Evolutionary conservation across 2,888 invertebrate species (phyloP), one percentile per base, ranked within the genome.

Genomic region (Pachymerium ferrugineum): DNA sequence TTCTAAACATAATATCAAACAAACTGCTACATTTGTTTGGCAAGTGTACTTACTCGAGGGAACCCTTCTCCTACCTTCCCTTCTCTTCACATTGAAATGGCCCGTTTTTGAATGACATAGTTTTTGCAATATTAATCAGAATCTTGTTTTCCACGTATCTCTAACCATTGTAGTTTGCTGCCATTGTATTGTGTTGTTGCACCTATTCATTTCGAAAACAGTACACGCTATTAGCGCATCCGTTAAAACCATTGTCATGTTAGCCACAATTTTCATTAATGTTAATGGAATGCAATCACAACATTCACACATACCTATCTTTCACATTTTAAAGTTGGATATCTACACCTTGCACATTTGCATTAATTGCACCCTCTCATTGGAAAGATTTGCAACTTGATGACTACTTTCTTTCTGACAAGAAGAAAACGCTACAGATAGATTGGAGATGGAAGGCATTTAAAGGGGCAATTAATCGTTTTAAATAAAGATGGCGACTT

Each of bases 231-330:
- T 62, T 62, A 62, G 62, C 62, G 62, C 28, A 62, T 62, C 62
- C 62, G 62, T 62, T 62, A 62, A 62, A 62, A 62, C 62, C 62
- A 62, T 62, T 62, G 62, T 62, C 62, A 62, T 62, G 62, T 62
- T 62, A 28, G 62, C 62, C 28, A 62, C 62, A 62, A 62, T 62
- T 62, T 62, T 62, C 62, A 62, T 62, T 62, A 62, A 62, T 62
- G 62, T 62, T 62, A 62, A 62, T 62, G 62, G 62, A 62, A 62
- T 62, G 62, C 62, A 62, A 62, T 62, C 62, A 62, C 62, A 62
- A 62, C 62, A 62, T 62, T 62, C 62, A 62, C 62, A 62, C 62
- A 62, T 28, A 62, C 62, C 62, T 62, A 62, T 62, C 62, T 62
- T 62, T 62, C 28, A 62, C 62, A 62, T 25, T 62, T n/a, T 62